These are phyloP conservation scores for Diadromus collaris DNA, from an alignment of 2,888 invertebrate species.

Conservation along the genomic window DNA sequence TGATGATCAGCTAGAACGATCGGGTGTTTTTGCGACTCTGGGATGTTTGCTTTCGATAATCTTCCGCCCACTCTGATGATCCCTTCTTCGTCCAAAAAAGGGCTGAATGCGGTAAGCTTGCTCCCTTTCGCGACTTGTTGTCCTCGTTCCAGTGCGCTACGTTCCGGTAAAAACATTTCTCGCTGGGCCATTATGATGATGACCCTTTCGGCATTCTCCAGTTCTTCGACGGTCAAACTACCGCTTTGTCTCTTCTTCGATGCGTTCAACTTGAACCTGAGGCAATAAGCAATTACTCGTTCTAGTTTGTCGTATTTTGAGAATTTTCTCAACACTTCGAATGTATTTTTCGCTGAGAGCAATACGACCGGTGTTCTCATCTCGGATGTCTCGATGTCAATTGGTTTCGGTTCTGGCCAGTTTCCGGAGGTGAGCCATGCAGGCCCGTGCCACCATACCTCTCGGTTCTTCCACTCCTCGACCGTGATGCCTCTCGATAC, in stretches of 20 bases:
- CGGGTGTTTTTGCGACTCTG: constrained; percentile 40
- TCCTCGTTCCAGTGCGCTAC: not conserved
- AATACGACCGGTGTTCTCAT: constrained; percentile 1
- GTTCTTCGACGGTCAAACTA: constrained; percentile 37
- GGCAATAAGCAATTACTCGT: constrained; percentile 37
- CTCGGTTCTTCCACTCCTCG: not conserved
- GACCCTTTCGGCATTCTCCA: constrained; percentile 39
- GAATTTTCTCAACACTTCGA: constrained; percentile 13
- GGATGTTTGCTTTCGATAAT: constrained; percentile 40
- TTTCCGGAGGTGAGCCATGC: constrained; percentile 38
- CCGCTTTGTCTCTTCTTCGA: not conserved
- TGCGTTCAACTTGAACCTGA: constrained; percentile 13
- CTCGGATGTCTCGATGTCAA: constrained; percentile 13
- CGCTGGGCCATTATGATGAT: constrained; percentile 48
- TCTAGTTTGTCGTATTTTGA: constrained; percentile 39
- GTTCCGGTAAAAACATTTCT: constrained; percentile 43
- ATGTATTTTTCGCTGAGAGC: not conserved
- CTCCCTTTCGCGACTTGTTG: constrained; percentile 33
- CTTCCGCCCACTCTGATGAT: constrained; percentile 54
- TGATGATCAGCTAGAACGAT: constrained; percentile 46
- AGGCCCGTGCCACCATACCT: constrained; percentile 52
- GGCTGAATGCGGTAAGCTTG: constrained; percentile 31
- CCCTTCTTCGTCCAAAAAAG: constrained; percentile 45
- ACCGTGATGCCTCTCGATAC: constrained; percentile 38
- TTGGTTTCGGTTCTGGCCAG: constrained; percentile 12